Evolutionary conservation across 2,888 invertebrate species (phyloP).

Genomic region (Aphidius colemani): DNA sequence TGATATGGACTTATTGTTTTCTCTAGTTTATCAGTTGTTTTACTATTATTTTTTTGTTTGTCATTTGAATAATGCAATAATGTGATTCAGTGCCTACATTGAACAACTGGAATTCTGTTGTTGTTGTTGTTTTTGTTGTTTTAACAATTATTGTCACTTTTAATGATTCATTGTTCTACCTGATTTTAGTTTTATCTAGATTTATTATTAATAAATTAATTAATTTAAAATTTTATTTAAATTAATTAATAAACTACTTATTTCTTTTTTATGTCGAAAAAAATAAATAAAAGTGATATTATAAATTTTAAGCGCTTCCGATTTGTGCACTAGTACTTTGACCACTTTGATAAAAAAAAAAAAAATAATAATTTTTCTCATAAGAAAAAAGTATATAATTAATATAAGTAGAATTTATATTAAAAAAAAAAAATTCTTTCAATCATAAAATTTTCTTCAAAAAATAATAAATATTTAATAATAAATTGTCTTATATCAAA

Average conservation of each 20-base stretch:
- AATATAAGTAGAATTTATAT: neutral
- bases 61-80: conserved; percentile 31
- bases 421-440: neutral
- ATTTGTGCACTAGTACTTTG: conserved; percentile 16
- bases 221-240: no score
- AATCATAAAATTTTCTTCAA: no score
- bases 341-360: neutral
- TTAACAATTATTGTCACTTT: no score
- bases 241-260: no score
- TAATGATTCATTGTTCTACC: no score
- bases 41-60: neutral
- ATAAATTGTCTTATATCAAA: neutral
- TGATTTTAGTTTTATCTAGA: no score
- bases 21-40: neutral
- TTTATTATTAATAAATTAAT: no score
- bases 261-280: conserved; percentile 20
- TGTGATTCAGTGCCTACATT: conserved; percentile 50
- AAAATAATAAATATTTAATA: no score
- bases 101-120: no score
- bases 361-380: neutral
- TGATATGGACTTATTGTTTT: conserved; percentile 50
- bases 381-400: neutral
- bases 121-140: no score
- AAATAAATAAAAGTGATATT: neutral
- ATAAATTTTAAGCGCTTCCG: conserved; percentile 26